Percentiles rank a stretch among this genome's conserved stretches.
Conservation (phyloP, 2,888 invertebrate species). For the Acrobeloides nanus region DNA sequence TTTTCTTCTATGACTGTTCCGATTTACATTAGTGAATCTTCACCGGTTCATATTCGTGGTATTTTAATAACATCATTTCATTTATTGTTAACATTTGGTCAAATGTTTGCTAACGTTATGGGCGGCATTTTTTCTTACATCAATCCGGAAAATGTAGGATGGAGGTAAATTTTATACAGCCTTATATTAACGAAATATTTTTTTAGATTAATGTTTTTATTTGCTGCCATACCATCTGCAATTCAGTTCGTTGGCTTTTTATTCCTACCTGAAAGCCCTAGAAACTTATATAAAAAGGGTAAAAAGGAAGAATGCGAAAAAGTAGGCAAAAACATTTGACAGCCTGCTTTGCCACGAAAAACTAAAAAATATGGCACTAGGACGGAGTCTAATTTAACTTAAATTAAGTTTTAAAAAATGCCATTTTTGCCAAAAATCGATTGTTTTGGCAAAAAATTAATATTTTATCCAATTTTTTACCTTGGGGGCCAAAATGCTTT, state of each 20-base stretch:
- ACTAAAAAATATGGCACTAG: too few species aligned
- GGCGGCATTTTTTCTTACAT: conserved; percentile 59
- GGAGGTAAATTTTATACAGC: too few species aligned
- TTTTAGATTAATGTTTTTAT: conserved; percentile 61
- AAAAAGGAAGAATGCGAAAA: conserved; percentile 25
- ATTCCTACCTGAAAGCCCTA: conserved; percentile 60
- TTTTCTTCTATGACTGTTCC: conserved; percentile 59
- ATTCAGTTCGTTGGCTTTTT: conserved; percentile 60
- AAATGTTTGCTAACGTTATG: conserved; percentile 58
- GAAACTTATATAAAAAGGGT: conserved; percentile 45
- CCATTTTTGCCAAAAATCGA: too few species aligned
- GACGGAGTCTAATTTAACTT: too few species aligned
- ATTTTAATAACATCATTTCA: too few species aligned
- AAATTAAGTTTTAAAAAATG: too few species aligned
- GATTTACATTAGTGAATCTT: conserved; percentile 61
- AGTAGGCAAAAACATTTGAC: conserved; percentile 20
- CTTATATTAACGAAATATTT: too few species aligned
- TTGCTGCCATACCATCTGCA: conserved; percentile 59
- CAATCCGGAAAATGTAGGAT: conserved; percentile 55
- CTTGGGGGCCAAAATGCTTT: too few species aligned
- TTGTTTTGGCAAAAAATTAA: too few species aligned
- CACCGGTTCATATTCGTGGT: conserved; percentile 59
- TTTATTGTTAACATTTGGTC: too few species aligned
- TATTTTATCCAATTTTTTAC: too few species aligned
- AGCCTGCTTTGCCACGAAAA: too few species aligned